Evolutionary conservation across 2,888 invertebrate genomes (phyloP).

Genomic region (Rhamnusium bicolor): DNA sequence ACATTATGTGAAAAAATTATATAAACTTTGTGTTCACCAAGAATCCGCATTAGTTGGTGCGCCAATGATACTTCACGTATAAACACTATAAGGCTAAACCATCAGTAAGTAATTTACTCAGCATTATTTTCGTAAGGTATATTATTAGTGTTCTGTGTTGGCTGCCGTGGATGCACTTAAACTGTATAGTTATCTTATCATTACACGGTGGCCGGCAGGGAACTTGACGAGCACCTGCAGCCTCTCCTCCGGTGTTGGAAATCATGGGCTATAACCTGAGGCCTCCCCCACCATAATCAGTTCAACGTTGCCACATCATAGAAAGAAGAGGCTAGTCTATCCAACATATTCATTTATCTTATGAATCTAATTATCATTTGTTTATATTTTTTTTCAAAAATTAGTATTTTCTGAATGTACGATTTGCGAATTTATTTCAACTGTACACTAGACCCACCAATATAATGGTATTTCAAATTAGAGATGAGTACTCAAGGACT

Average conservation of each 20-base stretch:
- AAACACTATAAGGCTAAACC: slow-evolving; percentile 26
- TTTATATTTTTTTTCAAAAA: no score
- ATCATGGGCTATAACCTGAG: slow-evolving; percentile 32
- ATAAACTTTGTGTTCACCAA: background rate
- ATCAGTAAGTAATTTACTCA: slow-evolving; percentile 44
- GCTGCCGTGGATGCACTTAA: slow-evolving; percentile 45
- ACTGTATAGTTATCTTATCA: slow-evolving; percentile 50
- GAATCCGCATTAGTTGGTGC: background rate
- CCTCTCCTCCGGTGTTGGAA: slow-evolving; percentile 41
- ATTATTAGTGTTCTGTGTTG: slow-evolving; percentile 43
- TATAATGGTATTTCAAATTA: no score
- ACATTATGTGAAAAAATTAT: background rate
- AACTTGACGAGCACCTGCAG: slow-evolving; percentile 47
- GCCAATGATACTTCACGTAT: slow-evolving; percentile 1
- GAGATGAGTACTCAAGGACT: no score
- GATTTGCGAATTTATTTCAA: no score
- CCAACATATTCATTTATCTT: no score
- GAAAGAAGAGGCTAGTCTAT: background rate
- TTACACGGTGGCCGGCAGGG: slow-evolving; percentile 50
- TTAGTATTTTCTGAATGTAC: no score
- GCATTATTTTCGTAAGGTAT: slow-evolving; percentile 45
- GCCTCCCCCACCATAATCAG: slow-evolving; percentile 25
- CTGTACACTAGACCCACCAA: no score
- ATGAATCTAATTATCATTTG: no score
- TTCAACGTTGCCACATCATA: slow-evolving; percentile 22